Conservation (phyloP, 2,113 vertebrate species). For the Arothron firmamentum region DNA sequence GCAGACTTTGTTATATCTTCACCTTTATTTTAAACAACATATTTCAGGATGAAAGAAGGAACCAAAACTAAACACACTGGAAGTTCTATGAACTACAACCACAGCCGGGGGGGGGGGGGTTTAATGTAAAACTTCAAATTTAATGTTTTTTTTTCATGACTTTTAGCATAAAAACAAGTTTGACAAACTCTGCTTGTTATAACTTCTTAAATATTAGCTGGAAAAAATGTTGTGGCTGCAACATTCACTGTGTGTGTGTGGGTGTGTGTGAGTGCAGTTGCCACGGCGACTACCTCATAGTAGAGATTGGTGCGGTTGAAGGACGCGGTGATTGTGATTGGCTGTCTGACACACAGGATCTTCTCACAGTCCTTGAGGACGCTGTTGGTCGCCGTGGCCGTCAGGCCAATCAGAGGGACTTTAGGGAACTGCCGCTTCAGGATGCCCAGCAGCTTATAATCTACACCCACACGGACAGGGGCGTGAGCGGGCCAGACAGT, state of each 20-base stretch:
- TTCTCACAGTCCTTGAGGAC: constrained; percentile 90
- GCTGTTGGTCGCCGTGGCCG: constrained; percentile 89
- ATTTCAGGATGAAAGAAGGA: too few species aligned
- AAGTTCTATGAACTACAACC: too few species aligned
- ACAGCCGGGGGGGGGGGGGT: too few species aligned
- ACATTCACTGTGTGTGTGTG: too few species aligned
- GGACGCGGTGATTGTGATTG: constrained; percentile 86
- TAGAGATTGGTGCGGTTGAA: constrained; percentile 94
- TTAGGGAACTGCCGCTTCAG: constrained; percentile 94
- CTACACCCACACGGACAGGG: constrained; percentile 55
- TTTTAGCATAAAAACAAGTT: too few species aligned
- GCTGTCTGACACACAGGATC: constrained; percentile 83
- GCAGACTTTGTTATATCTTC: not conserved
- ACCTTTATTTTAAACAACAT: not conserved
- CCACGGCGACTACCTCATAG: constrained; percentile 81
- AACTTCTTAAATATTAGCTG: too few species aligned
- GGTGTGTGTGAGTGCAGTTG: not conserved
- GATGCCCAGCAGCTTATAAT: constrained; percentile 94
- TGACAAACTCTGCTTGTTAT: too few species aligned
- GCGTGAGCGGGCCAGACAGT: not conserved
- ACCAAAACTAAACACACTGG: too few species aligned
- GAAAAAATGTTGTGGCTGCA: too few species aligned
- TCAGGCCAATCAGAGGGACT: constrained; percentile 85
- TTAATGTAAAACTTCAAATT: too few species aligned
- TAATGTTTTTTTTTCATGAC: too few species aligned